A percentile compares a stretch with the other conserved stretches of the same genome.
Conservation (phyloP, 2,113 vertebrate genomes). For the Cranoglanis bouderius region DNA sequence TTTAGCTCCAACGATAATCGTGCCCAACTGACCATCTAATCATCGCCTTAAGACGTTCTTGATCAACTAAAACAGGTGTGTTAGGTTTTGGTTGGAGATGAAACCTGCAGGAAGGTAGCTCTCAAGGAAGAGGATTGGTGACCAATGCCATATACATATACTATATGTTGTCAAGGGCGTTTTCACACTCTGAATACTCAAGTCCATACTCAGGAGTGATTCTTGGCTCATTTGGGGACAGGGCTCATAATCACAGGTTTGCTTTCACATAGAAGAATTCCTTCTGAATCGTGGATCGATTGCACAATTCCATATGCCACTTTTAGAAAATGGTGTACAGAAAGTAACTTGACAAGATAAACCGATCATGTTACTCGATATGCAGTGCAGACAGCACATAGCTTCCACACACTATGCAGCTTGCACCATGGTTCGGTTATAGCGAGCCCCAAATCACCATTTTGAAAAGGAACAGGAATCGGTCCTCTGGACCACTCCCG, state of each 20-base stretch:
- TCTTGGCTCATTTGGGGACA: background rate
- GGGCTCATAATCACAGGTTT: background rate
- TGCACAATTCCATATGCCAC: background rate
- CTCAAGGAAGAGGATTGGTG: too few species aligned
- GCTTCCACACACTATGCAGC: background rate
- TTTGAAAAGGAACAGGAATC: background rate
- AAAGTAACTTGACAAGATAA: background rate
- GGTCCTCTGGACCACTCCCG: background rate
- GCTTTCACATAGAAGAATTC: background rate
- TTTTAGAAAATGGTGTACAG: background rate
- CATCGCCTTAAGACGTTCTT: too few species aligned
- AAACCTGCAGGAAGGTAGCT: too few species aligned
- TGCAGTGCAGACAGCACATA: background rate
- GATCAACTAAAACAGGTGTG: too few species aligned
- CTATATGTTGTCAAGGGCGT: background rate
- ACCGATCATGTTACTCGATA: background rate
- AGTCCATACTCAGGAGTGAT: background rate
- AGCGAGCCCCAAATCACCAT: background rate
- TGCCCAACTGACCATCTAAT: too few species aligned
- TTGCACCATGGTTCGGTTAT: background rate
- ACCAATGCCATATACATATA: too few species aligned
- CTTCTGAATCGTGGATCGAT: too few species aligned
- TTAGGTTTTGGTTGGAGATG: too few species aligned
- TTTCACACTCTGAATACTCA: background rate
- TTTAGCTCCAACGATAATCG: too few species aligned